Conservation (phyloP, 2,888 invertebrate species). For the Mesopsocus fuscifrons region DNA sequence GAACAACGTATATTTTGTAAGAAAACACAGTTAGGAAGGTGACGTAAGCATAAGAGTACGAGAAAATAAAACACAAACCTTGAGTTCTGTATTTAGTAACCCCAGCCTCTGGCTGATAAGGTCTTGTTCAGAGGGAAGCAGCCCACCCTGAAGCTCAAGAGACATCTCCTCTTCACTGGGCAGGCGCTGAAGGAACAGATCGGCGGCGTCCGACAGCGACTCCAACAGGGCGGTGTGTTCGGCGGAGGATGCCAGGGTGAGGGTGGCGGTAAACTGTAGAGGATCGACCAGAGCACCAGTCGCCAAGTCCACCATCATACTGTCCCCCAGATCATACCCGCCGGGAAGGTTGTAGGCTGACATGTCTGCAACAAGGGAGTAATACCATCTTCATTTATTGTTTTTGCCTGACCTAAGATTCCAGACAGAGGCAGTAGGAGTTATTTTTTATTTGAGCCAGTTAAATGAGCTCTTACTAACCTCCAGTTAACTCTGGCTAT, state of each 20-base stretch:
- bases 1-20: no score
- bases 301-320: slow-evolving; percentile 66
- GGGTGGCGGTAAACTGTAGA: slow-evolving; percentile 59
- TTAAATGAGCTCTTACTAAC: no score
- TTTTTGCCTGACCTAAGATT: no score
- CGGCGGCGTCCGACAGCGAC: slow-evolving; percentile 59
- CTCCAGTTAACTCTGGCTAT: no score
- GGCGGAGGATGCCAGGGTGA: slow-evolving; percentile 59
- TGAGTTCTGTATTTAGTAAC: slow-evolving; percentile 17
- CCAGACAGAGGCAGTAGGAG: no score
- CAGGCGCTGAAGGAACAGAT: slow-evolving; percentile 54
- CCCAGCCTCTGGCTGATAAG: slow-evolving; percentile 1
- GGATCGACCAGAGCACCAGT: slow-evolving; percentile 59
- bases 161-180: slow-evolving; percentile 31
- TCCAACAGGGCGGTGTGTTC: slow-evolving; percentile 54
- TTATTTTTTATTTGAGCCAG: no score
- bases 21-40: no score
- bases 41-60: no score
- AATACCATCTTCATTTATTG: no score
- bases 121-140: slow-evolving; percentile 6
- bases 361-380: slow-evolving; percentile 30
- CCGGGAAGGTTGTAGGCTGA: slow-evolving; percentile 54
- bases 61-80: no score
- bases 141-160: slow-evolving; percentile 26
- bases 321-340: slow-evolving; percentile 41